Percentiles rank a stretch among this genome's conserved stretches.
Evolutionary conservation across 2,797 vertebrate species (phyloP).

Genomic region (Tragopan temminckii): DNA sequence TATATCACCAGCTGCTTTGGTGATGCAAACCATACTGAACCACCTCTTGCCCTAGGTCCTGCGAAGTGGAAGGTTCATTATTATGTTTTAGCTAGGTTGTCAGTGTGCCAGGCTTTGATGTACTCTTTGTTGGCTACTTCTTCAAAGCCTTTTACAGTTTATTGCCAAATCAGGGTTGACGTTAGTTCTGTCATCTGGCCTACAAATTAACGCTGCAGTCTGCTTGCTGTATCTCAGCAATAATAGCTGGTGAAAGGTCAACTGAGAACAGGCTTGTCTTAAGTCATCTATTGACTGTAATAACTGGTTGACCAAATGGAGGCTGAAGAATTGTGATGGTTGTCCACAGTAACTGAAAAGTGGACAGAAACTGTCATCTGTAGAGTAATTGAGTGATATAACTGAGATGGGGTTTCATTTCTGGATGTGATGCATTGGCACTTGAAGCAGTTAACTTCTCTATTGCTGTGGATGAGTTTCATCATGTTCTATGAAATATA

Average conservation of each 20-base stretch:
- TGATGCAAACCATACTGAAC: background rate
- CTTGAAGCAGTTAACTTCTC: background rate
- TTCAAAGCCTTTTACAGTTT: slow-evolving; percentile 10
- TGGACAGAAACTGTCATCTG: background rate
- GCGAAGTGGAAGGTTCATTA: background rate
- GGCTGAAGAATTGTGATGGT: rapidly evolving
- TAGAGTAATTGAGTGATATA: background rate
- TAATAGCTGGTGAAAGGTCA: background rate
- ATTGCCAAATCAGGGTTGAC: background rate
- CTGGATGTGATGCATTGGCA: rapidly evolving
- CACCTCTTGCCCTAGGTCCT: background rate
- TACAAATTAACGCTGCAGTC: background rate
- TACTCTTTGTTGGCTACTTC: slow-evolving; percentile 17
- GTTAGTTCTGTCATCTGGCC: slow-evolving; percentile 4
- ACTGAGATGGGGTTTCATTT: background rate
- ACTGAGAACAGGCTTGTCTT: background rate
- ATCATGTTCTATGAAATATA: background rate
- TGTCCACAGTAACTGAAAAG: background rate
- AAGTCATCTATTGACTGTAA: background rate
- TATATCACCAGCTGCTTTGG: background rate
- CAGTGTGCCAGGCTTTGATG: background rate
- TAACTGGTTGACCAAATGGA: background rate
- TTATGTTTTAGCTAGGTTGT: background rate
- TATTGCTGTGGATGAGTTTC: rapidly evolving
- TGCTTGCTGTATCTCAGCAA: background rate